A percentile compares a stretch with the other conserved stretches of the same genome.
These are phyloP conservation scores for Laticauda laticaudata DNA, from an alignment of 2,113 vertebrate genomes.

Conservation along the genomic window DNA sequence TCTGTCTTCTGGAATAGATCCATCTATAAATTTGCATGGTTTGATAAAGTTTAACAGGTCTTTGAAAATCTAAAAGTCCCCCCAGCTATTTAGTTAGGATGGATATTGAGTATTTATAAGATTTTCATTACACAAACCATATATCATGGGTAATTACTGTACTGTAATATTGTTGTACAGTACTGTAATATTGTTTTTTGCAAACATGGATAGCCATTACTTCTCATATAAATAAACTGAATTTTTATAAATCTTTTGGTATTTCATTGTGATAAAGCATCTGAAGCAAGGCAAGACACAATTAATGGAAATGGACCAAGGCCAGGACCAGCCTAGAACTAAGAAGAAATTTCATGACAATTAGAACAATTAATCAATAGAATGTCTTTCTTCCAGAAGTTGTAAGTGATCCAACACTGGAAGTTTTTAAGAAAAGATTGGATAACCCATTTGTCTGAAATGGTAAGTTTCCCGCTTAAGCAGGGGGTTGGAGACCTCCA, in stretches of 20 bases:
- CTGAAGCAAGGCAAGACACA: not conserved
- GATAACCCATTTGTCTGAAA: no score
- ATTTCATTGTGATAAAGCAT: not conserved
- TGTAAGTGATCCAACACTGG: not conserved
- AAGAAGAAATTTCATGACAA: not conserved
- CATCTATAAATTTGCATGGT: not conserved
- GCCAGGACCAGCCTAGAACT: not conserved
- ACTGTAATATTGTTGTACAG: not conserved
- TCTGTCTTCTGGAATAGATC: not conserved
- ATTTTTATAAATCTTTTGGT: not conserved
- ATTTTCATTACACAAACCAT: not conserved
- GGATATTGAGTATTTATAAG: not conserved
- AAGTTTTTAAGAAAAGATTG: not conserved
- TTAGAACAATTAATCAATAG: not conserved
- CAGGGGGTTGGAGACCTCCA: no score
- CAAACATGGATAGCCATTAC: not conserved
- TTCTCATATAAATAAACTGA: not conserved
- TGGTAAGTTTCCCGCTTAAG: not conserved
- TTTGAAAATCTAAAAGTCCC: not conserved
- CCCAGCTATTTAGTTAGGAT: not conserved
- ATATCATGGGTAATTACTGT: not conserved
- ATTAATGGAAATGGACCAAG: not conserved
- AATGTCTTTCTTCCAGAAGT: not conserved
- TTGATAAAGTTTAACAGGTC: not conserved
- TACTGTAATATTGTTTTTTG: not conserved